These are phyloP conservation scores for Macrostomum lignano DNA, from an alignment of 1,140 invertebrate genomes.

Conservation along the genomic window DNA sequence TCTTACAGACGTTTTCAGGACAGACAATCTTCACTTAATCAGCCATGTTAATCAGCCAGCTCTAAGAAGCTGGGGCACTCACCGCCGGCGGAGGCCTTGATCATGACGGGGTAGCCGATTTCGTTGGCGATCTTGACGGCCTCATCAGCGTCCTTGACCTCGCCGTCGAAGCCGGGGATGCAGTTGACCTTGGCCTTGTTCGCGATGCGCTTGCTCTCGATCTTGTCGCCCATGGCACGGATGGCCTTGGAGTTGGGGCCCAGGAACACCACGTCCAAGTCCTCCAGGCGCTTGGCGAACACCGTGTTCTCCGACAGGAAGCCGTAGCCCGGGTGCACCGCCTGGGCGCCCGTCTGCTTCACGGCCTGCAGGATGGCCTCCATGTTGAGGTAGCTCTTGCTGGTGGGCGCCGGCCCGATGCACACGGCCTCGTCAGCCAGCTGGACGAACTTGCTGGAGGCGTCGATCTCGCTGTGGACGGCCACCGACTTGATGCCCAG, in stretches of 20 bases:
- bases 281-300: slow-evolving; percentile 35
- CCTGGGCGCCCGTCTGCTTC: slow-evolving; percentile 30
- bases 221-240: slow-evolving; percentile 41
- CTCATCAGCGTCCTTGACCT: slow-evolving; percentile 33
- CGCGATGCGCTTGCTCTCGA: slow-evolving; percentile 41
- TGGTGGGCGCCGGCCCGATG: slow-evolving; percentile 37
- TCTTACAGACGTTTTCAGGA: no score
- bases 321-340: slow-evolving; percentile 40
- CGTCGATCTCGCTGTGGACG: slow-evolving; percentile 41
- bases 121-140: slow-evolving; percentile 35
- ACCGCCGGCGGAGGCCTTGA: slow-evolving; percentile 40
- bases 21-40: no score
- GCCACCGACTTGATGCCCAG: slow-evolving; percentile 46
- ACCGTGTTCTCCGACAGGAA: slow-evolving; percentile 43
- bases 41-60: no score
- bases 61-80: no score
- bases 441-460: slow-evolving; percentile 34
- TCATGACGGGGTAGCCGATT: slow-evolving; percentile 45
- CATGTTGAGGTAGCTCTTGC: slow-evolving; percentile 38
- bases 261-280: slow-evolving; percentile 34
- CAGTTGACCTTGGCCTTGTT: slow-evolving; percentile 37
- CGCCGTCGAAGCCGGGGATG: slow-evolving; percentile 32
- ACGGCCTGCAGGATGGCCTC: slow-evolving; percentile 37
- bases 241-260: slow-evolving; percentile 38
- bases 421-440: slow-evolving; percentile 43